Conservation (phyloP, 2,797 vertebrate species). For the Neopelma chrysocephalum region DNA sequence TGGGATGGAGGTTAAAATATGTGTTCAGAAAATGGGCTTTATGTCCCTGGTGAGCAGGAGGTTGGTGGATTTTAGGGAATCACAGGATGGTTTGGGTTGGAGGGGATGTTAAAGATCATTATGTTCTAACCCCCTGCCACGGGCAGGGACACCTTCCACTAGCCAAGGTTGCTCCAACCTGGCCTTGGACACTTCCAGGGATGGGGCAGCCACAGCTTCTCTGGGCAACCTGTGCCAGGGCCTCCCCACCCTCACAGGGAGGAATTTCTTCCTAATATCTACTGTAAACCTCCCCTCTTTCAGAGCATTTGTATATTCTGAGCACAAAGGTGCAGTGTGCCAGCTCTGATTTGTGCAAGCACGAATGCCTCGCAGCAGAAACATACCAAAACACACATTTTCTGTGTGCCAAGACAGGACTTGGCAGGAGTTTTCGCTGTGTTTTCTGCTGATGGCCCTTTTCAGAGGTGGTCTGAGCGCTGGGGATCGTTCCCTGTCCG, state of each 20-base stretch:
- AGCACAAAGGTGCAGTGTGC: neutral
- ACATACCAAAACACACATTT: accelerated
- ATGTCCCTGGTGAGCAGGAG: no score
- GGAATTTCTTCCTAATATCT: neutral
- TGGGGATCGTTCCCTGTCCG: accelerated
- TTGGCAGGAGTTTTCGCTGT: accelerated
- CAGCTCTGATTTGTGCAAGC: neutral
- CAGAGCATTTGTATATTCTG: neutral
- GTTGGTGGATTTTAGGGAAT: neutral
- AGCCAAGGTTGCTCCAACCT: neutral
- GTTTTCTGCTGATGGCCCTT: neutral
- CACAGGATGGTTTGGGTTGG: neutral
- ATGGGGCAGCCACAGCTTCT: neutral
- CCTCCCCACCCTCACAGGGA: neutral
- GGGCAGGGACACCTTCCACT: neutral
- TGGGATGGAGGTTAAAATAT: neutral
- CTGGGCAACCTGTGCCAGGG: neutral
- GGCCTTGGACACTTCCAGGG: neutral
- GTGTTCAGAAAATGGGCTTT: neutral
- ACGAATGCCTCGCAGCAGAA: accelerated
- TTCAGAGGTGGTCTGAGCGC: neutral
- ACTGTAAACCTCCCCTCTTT: neutral
- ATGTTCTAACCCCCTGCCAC: neutral
- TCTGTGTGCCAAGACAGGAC: neutral
- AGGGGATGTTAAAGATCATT: neutral